These are phyloP conservation scores for Drosophila flavopinicola DNA, from an alignment of 2,888 invertebrate genomes.

Conservation along the genomic window DNA sequence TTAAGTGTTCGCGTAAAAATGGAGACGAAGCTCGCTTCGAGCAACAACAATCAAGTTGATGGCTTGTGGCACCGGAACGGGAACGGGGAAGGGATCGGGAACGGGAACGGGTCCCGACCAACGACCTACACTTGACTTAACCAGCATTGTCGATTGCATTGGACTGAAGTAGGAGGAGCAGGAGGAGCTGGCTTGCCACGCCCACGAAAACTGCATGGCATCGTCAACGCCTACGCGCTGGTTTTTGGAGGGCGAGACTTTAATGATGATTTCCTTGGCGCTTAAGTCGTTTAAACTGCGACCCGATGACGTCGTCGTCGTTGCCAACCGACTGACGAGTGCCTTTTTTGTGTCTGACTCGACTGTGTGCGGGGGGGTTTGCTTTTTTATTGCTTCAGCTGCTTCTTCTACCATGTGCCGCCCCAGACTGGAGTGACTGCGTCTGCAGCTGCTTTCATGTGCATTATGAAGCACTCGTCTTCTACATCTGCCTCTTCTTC, in stretches of 20 bases:
- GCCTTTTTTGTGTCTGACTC: slow-evolving; percentile 75
- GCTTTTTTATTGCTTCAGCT: slow-evolving; percentile 64
- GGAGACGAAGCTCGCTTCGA: slow-evolving; percentile 48
- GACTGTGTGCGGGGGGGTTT: slow-evolving; percentile 36
- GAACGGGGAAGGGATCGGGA: not conserved
- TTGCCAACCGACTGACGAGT: slow-evolving; percentile 64
- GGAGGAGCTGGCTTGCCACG: slow-evolving; percentile 47
- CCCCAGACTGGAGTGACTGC: slow-evolving; percentile 43
- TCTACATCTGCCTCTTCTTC: slow-evolving; percentile 35
- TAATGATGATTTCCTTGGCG: slow-evolving; percentile 81
- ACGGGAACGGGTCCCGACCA: slow-evolving; percentile 72
- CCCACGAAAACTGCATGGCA: slow-evolving; percentile 54
- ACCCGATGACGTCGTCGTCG: slow-evolving; percentile 62
- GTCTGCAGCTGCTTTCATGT: slow-evolving; percentile 70
- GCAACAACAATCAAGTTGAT: slow-evolving; percentile 64
- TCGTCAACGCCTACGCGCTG: slow-evolving; percentile 60
- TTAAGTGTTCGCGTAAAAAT: slow-evolving; percentile 70
- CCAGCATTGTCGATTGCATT: slow-evolving; percentile 81
- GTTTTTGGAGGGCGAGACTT: slow-evolving; percentile 67
- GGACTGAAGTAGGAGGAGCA: not conserved
- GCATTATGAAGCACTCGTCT: slow-evolving; percentile 74
- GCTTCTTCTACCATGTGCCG: slow-evolving; percentile 3
- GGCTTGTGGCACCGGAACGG: slow-evolving; percentile 28
- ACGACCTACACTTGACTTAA: slow-evolving; percentile 82
- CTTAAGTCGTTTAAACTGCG: slow-evolving; percentile 81